A percentile compares a stretch with the other conserved stretches of the same genome.
Conservation (phyloP, 2,797 vertebrate species). For the Sphaeramia orbicularis region DNA sequence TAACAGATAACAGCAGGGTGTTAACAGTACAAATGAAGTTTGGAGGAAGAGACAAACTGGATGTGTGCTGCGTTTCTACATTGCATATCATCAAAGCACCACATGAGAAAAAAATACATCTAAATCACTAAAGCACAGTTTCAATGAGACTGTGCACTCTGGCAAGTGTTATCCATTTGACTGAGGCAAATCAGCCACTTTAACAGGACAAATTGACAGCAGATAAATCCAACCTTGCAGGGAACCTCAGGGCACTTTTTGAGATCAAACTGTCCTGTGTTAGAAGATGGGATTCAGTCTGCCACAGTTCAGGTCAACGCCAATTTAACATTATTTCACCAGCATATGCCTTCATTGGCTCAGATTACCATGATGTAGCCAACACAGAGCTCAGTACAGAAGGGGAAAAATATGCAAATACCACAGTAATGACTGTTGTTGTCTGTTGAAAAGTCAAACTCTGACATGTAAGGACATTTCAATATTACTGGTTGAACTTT, state of each 20-base stretch:
- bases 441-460: too few species aligned
- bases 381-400: too few species aligned
- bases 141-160: neutral
- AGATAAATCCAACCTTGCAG: neutral
- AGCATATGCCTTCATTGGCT: neutral
- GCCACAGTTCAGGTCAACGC: conserved; percentile 14
- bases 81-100: conserved; percentile 13
- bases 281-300: conserved; percentile 4
- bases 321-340: conserved; percentile 13
- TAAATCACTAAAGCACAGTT: neutral
- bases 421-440: too few species aligned
- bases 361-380: neutral
- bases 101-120: neutral
- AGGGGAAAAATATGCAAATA: too few species aligned
- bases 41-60: conserved; percentile 9
- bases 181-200: conserved; percentile 10
- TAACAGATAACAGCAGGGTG: conserved; percentile 20
- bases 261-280: neutral
- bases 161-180: neutral
- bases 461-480: too few species aligned
- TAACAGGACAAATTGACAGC: conserved; percentile 9
- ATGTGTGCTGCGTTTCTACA: neutral
- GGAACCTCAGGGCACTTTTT: neutral
- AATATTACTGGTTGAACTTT: too few species aligned
- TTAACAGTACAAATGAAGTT: conserved; percentile 20